phyloP scores from a whole-genome alignment of 2,888 invertebrate species.

The Glyphotaelius pellucidus region DNA sequence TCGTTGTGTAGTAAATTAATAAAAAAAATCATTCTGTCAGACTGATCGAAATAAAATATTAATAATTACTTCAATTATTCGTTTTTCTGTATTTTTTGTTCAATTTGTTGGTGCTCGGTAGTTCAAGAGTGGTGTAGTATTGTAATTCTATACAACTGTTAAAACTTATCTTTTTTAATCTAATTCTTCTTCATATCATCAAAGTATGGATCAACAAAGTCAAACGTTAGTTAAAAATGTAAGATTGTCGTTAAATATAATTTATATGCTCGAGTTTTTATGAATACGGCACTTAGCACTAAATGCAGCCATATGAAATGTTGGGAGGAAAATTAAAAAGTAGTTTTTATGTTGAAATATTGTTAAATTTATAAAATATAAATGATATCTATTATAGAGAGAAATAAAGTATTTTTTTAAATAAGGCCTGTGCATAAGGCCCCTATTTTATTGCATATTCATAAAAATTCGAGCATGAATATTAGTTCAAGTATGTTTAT shows the following conservation, averaged over 20 bases:
- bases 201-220: conserved; percentile 4
- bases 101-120: not conserved
- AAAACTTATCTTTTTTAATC: conserved; percentile 20
- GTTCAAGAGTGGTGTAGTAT: not conserved
- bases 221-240: conserved; percentile 5
- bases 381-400: not conserved
- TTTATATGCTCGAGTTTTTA: conserved; percentile 26
- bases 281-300: not conserved
- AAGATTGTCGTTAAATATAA: conserved; percentile 12
- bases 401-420: not conserved
- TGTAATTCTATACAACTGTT: conserved; percentile 6
- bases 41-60: not conserved
- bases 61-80: not conserved
- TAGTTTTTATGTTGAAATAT: not conserved
- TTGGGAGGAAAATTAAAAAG: not conserved
- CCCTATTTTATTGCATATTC: not conserved
- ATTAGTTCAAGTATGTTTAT: conserved; percentile 46
- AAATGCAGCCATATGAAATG: not conserved
- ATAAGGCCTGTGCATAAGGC: not conserved
- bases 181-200: not conserved
- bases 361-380: not conserved
- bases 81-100: not conserved
- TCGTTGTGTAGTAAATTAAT: not conserved
- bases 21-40: not conserved
- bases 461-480: conserved; percentile 35